Percentiles rank a stretch among this genome's conserved stretches.
Evolutionary conservation across 2,113 vertebrate species (phyloP).

Genomic region (Phoxinus phoxinus): DNA sequence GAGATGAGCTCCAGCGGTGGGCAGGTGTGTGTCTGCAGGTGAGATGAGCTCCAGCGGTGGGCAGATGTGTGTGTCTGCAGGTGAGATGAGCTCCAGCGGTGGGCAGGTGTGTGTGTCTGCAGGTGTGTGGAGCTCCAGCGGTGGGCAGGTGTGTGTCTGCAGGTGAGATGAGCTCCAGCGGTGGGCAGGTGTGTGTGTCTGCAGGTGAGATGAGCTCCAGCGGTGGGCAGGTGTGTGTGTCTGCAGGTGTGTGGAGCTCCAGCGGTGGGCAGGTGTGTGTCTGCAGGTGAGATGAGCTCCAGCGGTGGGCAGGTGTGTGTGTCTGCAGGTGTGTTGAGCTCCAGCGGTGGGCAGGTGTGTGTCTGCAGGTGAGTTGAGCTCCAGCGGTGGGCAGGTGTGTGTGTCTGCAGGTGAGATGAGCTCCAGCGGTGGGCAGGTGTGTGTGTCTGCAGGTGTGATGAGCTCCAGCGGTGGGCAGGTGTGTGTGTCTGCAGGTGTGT

Average conservation of each 20-base stretch:
- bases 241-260: conserved; percentile 17
- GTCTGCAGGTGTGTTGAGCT: conserved; percentile 19
- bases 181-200: conserved; percentile 26
- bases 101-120: conserved; percentile 27
- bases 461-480: too few relatives aligned
- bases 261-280: conserved; percentile 27
- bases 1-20: conserved; percentile 2
- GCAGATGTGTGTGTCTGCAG: conserved; percentile 22
- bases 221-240: conserved; percentile 23
- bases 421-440: conserved; percentile 24
- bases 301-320: conserved; percentile 19
- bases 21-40: conserved; percentile 23
- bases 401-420: conserved; percentile 17
- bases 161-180: conserved; percentile 7
- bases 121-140: conserved; percentile 3
- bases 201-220: conserved; percentile 15
- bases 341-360: conserved; percentile 13
- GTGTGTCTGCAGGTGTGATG: conserved; percentile 1
- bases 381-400: conserved; percentile 19
- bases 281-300: conserved; percentile 16
- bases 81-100: conserved; percentile 8
- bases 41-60: conserved; percentile 18
- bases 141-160: conserved; percentile 29
- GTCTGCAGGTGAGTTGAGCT: conserved; percentile 21
- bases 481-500: conserved; percentile 1